Evolutionary conservation across 2,797 vertebrate genomes (phyloP).

Genomic region (Sebastes vulpes): DNA sequence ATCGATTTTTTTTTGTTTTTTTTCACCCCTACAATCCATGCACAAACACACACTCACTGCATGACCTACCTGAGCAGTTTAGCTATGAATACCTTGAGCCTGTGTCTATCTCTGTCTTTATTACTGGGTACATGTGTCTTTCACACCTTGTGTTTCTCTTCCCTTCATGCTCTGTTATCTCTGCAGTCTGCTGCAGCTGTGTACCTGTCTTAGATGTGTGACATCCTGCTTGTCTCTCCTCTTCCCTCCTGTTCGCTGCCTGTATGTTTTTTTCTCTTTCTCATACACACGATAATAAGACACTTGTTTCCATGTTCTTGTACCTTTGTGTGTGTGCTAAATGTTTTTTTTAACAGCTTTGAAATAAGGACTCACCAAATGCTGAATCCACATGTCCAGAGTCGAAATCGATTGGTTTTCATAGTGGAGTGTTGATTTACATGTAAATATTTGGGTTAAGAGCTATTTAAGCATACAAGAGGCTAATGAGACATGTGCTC

Average conservation of each 20-base stretch:
- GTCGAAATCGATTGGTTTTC: background rate
- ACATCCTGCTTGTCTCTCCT: slow-evolving; percentile 84
- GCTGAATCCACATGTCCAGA: slow-evolving; percentile 49
- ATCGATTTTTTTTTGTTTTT: too few species aligned
- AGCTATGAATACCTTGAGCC: slow-evolving; percentile 23
- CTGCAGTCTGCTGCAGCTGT: slow-evolving; percentile 84
- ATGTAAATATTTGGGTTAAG: background rate
- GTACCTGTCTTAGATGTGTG: slow-evolving; percentile 87
- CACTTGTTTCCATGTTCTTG: slow-evolving; percentile 18
- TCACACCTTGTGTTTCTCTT: slow-evolving; percentile 71
- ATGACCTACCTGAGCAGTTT: slow-evolving; percentile 35
- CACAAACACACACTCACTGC: slow-evolving; percentile 35
- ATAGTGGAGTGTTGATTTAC: background rate
- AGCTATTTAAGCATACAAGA: background rate
- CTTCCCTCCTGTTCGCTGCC: slow-evolving; percentile 83
- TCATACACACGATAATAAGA: slow-evolving; percentile 33
- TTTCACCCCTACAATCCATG: background rate
- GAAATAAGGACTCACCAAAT: background rate
- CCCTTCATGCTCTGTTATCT: slow-evolving; percentile 68
- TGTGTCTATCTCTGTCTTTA: slow-evolving; percentile 54
- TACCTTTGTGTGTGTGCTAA: slow-evolving; percentile 3
- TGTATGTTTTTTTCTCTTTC: slow-evolving; percentile 78
- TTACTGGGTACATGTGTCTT: slow-evolving; percentile 62
- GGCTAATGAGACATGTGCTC: background rate
- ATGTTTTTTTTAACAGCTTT: slow-evolving; percentile 19